A percentile compares a stretch with the other conserved stretches of the same genome.
These are phyloP conservation scores for Philopedon plagiatum DNA, from an alignment of 2,888 invertebrate genomes.

Conservation along the genomic window DNA sequence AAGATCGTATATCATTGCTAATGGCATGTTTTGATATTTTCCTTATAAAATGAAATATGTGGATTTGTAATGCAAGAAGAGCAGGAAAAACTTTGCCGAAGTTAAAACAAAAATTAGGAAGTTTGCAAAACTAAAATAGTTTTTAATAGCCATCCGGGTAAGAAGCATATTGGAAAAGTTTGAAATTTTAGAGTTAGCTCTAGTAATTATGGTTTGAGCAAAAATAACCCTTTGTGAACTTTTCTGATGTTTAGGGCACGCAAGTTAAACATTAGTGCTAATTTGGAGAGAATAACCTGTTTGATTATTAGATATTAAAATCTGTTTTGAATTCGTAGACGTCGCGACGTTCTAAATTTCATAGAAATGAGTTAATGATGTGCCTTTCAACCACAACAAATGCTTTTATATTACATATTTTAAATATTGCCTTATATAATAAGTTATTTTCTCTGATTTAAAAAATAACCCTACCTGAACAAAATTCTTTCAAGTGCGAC, in stretches of 20 bases:
- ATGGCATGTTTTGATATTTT: constrained; percentile 36
- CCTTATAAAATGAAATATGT: constrained; percentile 45
- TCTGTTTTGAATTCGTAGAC: too few relatives aligned
- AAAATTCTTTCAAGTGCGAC: too few relatives aligned
- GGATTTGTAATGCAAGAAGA: constrained; percentile 37
- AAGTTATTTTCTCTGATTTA: too few relatives aligned
- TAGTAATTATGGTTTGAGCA: constrained; percentile 16
- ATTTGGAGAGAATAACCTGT: neutral
- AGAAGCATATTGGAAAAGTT: constrained; percentile 7
- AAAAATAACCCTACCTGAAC: too few relatives aligned
- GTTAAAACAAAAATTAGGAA: neutral
- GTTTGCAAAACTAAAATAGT: constrained; percentile 8
- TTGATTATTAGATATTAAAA: neutral
- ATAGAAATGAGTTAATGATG: too few relatives aligned
- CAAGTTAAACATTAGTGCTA: constrained; percentile 5
- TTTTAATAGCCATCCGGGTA: neutral
- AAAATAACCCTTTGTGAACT: constrained; percentile 13
- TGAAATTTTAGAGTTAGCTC: constrained; percentile 3
- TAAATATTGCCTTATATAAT: too few relatives aligned
- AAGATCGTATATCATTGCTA: constrained; percentile 43
- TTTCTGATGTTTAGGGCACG: constrained; percentile 20
- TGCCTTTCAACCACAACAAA: too few relatives aligned
- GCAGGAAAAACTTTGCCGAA: constrained; percentile 28
- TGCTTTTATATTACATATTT: too few relatives aligned
- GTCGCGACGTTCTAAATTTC: too few relatives aligned